Base-by-base conservation (phyloP, 2,888 invertebrate genomes). In the Parasteatoda lunata region DNA sequence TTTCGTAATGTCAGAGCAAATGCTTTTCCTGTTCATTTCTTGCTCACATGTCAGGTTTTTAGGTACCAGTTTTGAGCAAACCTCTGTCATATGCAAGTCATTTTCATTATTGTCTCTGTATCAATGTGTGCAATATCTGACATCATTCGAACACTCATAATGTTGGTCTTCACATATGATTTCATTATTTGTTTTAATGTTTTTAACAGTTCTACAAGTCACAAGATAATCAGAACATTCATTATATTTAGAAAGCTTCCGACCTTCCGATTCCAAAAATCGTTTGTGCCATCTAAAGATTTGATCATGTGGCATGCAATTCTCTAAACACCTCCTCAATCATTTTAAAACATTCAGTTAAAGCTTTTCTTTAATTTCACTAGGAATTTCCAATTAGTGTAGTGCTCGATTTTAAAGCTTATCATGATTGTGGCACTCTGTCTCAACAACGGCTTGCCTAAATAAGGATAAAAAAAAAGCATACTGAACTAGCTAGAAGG, bases 161-260 rank as follows among this genome's bases (percentile, higher is more conserved):
- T 3, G 47, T n/a, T 54, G 83, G 70, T 79, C 83, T 69, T 69
- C 3, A 52, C n/a, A n/a, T 69, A 78, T 5, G n/a, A 68, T 70
- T 78, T 78, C 49, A 64, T 54, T 30, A 54, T 47, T 70, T 69
- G 54, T 68, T 7, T 59, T 59, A 15, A 78, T 71, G 49, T 15
- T 83, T 51, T 83, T 69, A 54, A 59, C 77, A 59, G 30, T 83
- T 76, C 47, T 77, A 48, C 15, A 68, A 30, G 69, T 69, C 15
- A 13, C 51, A 69, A 77, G 68, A 47, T 66, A 45, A 76, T 4
- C 52, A 52, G 77, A 65, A 68, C 52, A 54, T 48, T 68, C 69
- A 47, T 78, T 52, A 45, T 68, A 77, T 54, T 66, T 66, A 69
- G 79, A 66, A 13, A 30, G 13, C 72, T 77, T 30, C 77, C 3